These are phyloP conservation scores for Coracias cyanogaster DNA, from an alignment of 2,797 vertebrate species.

Conservation along the genomic window DNA sequence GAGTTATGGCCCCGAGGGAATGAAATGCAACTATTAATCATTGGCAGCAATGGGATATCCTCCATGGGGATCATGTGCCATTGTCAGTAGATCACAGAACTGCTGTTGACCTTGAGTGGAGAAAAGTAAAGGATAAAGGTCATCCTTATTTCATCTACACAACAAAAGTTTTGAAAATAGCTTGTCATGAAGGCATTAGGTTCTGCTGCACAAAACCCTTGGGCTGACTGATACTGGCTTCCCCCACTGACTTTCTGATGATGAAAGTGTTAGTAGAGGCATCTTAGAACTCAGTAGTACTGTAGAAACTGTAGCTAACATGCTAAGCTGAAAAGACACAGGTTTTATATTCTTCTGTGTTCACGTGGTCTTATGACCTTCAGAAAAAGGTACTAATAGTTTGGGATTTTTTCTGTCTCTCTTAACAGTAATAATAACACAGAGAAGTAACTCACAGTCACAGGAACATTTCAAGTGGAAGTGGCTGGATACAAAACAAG, in stretches of 20 bases:
- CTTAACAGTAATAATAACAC: not conserved
- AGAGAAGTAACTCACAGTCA: not conserved
- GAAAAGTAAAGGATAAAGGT: slow-evolving; percentile 62
- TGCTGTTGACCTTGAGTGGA: slow-evolving; percentile 60
- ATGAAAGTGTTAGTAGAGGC: not conserved
- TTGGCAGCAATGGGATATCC: not conserved
- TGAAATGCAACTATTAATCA: slow-evolving; percentile 27
- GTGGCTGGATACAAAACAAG: not conserved
- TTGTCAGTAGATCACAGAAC: slow-evolving; percentile 33
- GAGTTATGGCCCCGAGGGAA: not conserved
- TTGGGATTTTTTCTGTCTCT: not conserved
- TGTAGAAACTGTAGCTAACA: not conserved
- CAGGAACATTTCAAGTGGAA: not conserved
- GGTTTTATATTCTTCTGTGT: not conserved
- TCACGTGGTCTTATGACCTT: not conserved
- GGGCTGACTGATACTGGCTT: not conserved
- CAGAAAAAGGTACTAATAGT: not conserved
- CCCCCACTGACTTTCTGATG: not conserved
- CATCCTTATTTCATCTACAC: slow-evolving; percentile 40
- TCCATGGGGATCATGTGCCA: not conserved
- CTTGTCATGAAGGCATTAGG: not conserved
- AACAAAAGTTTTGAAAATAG: not conserved
- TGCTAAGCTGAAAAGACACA: not conserved
- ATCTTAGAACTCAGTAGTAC: not conserved
- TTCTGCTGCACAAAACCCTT: not conserved